Percentiles rank a stretch among this genome's conserved stretches.
phyloP scores from a whole-genome alignment of 1,140 invertebrate species.

The Monomorium pharaonis region DNA sequence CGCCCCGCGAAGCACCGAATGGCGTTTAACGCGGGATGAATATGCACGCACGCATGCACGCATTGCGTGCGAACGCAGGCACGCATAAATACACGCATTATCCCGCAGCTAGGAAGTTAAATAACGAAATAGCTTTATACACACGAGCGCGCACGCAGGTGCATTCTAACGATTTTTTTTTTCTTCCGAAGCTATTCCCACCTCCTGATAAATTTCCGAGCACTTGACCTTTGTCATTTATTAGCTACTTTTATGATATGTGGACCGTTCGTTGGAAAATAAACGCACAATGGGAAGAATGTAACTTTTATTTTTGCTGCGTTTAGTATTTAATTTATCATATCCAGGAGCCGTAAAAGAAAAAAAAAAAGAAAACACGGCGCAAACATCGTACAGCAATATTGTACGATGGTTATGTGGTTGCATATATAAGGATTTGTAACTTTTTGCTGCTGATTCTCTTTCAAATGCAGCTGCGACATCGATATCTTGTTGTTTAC shows the following conservation, averaged over 20 bases:
- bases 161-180: slow-evolving; percentile 21
- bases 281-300: neutral
- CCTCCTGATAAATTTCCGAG: neutral
- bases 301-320: slow-evolving; percentile 17
- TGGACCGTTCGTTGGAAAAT: neutral
- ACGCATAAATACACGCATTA: slow-evolving; percentile 52
- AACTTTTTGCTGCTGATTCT: neutral
- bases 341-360: neutral
- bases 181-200: neutral
- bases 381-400: neutral
- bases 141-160: neutral
- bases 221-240: neutral
- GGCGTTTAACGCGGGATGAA: slow-evolving; percentile 59
- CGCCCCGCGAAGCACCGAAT: slow-evolving; percentile 9
- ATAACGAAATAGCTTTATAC: slow-evolving; percentile 19
- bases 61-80: slow-evolving; percentile 20
- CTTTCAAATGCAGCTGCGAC: neutral
- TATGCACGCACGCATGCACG: slow-evolving; percentile 39
- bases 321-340: slow-evolving; percentile 18
- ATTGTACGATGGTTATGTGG: neutral
- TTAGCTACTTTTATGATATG: slow-evolving; percentile 15
- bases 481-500: slow-evolving; percentile 22
- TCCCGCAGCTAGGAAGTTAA: slow-evolving; percentile 14
- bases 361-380: slow-evolving; percentile 12
- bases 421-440: neutral